Base-by-base conservation (phyloP, 2,888 invertebrate species). In the Idaea straminata region DNA sequence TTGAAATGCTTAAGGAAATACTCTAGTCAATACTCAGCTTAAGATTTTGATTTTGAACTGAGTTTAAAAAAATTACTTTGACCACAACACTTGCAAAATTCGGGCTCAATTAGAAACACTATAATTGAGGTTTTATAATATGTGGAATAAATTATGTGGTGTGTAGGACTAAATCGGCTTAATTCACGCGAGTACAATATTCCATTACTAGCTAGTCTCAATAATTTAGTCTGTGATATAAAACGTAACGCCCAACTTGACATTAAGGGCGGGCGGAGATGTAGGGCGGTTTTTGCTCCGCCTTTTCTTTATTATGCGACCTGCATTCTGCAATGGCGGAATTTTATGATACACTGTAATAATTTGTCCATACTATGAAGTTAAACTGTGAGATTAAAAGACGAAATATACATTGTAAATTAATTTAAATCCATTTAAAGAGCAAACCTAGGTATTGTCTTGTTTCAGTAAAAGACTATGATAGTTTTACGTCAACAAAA, bases 191-290 rank as follows among this genome's bases (percentile, higher is more conserved):
- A 47, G 10, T 47, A 10, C 5, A 47, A 47, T 13, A 5, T 4
- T 47, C 7, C 13, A 10, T 10, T 7, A 47, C 47, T 10, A 13
- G 10, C 47, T 47, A 7, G 47, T 47, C 6, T 47, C 10, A 47
- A 47, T 47, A 47, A 47, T 10, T 47, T 47, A 7, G 0, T 47
- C 10, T 13, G 47, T 10, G 47, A 47, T 47, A 47, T 47, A 47
- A 47, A 47, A 47, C 47, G 13, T 13, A 47, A 47, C 72, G 70
- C 84, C 83, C 81, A 83, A 81, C 80, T 47, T 47, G 7, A 47
- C 47, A 75, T 71, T 67, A 66, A 74, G 76, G 83, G 85, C 84
- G 84, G 84, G 80, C 77, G 77, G 79, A 62, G 64, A 75, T 73
- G 69, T 64, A 72, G 75, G 82, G 79, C 77, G 79, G 75, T 69